phyloP scores from a whole-genome alignment of 2,888 invertebrate species.

The Meta bourneti region DNA sequence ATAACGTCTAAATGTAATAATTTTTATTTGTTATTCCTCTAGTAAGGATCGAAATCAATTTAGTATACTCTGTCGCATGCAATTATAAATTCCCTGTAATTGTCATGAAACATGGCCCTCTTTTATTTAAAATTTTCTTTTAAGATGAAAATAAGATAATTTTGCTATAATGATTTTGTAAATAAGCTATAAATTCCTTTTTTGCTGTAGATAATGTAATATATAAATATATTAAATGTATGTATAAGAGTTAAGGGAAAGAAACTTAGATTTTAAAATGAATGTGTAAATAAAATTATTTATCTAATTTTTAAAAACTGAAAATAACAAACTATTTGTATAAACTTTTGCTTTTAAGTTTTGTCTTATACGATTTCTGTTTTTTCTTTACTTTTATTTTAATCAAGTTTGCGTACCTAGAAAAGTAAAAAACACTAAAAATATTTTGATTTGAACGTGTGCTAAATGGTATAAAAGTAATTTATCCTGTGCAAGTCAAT shows the following conservation, averaged over 20 bases:
- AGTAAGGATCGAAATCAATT: no score
- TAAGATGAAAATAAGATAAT: no score
- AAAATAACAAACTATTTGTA: constrained; percentile 21
- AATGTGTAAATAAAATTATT: constrained; percentile 26
- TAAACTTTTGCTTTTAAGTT: constrained; percentile 8
- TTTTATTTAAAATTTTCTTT: no score
- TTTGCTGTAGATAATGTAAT: constrained; percentile 20
- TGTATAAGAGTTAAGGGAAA: background rate
- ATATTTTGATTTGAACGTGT: background rate
- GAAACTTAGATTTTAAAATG: constrained; percentile 35
- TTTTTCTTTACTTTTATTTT: background rate
- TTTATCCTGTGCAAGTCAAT: constrained; percentile 15
- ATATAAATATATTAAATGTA: constrained; percentile 22
- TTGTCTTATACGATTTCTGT: background rate
- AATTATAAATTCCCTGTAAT: no score
- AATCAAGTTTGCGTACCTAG: background rate
- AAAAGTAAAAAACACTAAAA: background rate
- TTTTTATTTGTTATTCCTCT: no score
- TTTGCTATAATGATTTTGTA: background rate
- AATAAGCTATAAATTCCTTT: constrained; percentile 21
- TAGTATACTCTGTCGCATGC: no score
- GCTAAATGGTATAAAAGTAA: constrained; percentile 33
- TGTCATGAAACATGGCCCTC: no score
- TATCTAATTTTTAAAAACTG: constrained; percentile 13
- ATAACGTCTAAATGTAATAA: no score